Evolutionary conservation across 2,888 invertebrate genomes (phyloP), one percentile per base, ranked within the genome.

Genomic region (Xiphydria camelus): DNA sequence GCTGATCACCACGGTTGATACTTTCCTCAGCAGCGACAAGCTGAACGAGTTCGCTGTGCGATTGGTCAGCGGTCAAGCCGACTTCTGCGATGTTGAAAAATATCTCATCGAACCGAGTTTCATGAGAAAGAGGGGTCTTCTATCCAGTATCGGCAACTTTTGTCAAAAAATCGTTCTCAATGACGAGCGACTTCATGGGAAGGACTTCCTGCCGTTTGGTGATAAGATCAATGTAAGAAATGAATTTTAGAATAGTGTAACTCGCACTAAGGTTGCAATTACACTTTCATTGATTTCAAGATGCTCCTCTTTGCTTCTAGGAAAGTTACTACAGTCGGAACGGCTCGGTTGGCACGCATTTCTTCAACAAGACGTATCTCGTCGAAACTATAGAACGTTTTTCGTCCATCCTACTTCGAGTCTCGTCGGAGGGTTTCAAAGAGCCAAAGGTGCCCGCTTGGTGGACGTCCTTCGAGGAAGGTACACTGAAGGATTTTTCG

Each of bases 381-480:
- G 15, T 60, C 38, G 55, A 61, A 4, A 61, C 53, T 18, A 18
- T 67, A 9, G 49, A 61, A 9, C 53, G 41, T 6, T 41, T 64
- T 5, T 57, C 61, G 17, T 46, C 48, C 20, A 58, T 56, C 32
- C 17, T 68, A 9, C 41, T 63, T 32, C 59, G 56, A 17, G 33
- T 52, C 1, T 14, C 49, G 15, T 51, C 50, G 2, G 61, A 69
- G 3, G 66, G 61, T 3, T 47, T 51, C 7, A 58, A 51, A 36
- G 45, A 58, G 4, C 49, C 55, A 3, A 63, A 64, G 48, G 29
- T 64, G 2, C 72, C 72, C 0, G 46, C 49, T 0, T 72, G 70
- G 71, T 70, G 66, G 70, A 63, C 54, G 3, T 66, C 67, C 2
- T 72, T 72, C 36, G 52, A 62, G 15, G 62, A 64, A 15, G 64